Percentiles rank a stretch among this genome's conserved stretches.
Conservation (phyloP, 2,888 invertebrate genomes). For the Lymantria dispar region DNA sequence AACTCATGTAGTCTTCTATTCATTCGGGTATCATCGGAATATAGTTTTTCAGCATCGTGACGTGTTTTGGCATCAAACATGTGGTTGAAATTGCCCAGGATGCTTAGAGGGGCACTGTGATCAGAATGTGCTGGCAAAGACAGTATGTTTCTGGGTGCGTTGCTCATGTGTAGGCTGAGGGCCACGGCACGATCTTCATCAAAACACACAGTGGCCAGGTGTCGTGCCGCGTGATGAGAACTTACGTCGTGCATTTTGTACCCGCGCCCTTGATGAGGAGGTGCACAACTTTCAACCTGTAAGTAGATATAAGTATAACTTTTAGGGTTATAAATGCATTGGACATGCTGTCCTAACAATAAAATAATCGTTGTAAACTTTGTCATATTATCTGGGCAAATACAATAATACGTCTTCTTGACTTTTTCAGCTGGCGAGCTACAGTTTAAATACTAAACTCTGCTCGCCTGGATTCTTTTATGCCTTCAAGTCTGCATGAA, state of each 20-base stretch:
- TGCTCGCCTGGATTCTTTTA: no score
- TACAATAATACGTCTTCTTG: no score
- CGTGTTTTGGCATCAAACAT: conserved; percentile 70
- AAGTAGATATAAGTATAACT: not conserved
- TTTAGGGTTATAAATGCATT: no score
- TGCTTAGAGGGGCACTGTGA: conserved; percentile 49
- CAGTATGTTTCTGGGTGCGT: conserved; percentile 40
- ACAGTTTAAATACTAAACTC: no score
- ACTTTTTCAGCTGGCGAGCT: no score
- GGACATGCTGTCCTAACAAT: no score
- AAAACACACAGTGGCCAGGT: conserved; percentile 65
- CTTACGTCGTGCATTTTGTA: conserved; percentile 46
- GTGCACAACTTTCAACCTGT: conserved; percentile 58
- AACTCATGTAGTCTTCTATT: conserved; percentile 58
- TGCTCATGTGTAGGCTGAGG: conserved; percentile 36
- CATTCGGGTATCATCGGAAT: conserved; percentile 57
- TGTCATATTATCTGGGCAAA: no score
- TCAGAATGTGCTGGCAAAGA: conserved; percentile 49
- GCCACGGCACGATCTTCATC: conserved; percentile 59
- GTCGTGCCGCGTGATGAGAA: conserved; percentile 58
- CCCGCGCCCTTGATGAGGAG: conserved; percentile 66
- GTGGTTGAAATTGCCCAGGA: conserved; percentile 74
- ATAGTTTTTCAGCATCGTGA: conserved; percentile 60
- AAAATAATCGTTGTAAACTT: no score
- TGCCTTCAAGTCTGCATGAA: no score